Conservation (phyloP, 2,113 vertebrate species). For the Mormyrus iriodes region DNA sequence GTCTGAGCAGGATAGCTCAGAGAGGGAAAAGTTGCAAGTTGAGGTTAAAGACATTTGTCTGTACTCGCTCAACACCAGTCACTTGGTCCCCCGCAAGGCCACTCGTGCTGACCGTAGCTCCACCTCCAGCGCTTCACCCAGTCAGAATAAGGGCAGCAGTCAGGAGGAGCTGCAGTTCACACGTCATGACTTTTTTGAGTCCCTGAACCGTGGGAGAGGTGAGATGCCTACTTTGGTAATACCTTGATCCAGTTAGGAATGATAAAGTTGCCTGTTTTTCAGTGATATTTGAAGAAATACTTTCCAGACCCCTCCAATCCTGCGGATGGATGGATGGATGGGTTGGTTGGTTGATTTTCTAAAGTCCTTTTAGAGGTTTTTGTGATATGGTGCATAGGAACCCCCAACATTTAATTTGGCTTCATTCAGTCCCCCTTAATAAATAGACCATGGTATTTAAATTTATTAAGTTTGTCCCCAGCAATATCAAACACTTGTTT, state of each 20-base stretch:
- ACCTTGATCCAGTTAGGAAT: neutral
- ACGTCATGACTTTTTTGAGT: slow-evolving; percentile 90
- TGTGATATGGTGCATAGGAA: neutral
- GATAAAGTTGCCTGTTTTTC: neutral
- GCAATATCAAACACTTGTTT: neutral
- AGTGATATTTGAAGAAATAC: neutral
- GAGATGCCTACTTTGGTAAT: slow-evolving; percentile 36
- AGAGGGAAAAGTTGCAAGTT: slow-evolving; percentile 78
- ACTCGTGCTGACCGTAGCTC: slow-evolving; percentile 26
- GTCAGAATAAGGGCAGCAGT: slow-evolving; percentile 30
- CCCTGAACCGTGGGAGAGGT: slow-evolving; percentile 82
- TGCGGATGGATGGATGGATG: neutral
- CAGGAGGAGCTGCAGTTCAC: slow-evolving; percentile 83
- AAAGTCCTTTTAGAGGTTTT: neutral
- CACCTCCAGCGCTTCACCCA: slow-evolving; percentile 37
- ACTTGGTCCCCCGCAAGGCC: slow-evolving; percentile 55
- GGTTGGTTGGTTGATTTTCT: neutral
- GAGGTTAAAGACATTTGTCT: slow-evolving; percentile 90
- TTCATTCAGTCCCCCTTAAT: neutral
- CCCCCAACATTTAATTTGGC: neutral
- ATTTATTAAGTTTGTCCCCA: neutral
- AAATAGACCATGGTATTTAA: neutral
- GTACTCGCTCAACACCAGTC: slow-evolving; percentile 83
- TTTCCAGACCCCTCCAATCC: neutral
- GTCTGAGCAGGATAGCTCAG: slow-evolving; percentile 70